phyloP scores from a whole-genome alignment of 2,113 vertebrate genomes.

The Mormoops blainvillei region DNA sequence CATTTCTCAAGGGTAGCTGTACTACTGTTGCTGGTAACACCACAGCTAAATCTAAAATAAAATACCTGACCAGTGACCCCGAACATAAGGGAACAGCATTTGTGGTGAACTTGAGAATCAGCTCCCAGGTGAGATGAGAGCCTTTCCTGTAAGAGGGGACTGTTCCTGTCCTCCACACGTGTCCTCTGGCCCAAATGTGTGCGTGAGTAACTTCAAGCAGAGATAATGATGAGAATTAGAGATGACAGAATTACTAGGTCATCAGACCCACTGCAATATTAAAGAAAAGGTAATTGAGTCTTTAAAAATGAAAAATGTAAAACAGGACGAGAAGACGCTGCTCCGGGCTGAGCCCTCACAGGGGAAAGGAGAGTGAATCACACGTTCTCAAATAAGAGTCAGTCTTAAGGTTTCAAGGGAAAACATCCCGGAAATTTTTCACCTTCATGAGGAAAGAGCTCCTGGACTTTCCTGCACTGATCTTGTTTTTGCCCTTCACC shows the following conservation, averaged over 20 bases:
- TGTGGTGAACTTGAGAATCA: background rate
- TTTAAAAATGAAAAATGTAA: slow-evolving; percentile 2
- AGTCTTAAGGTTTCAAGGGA: background rate
- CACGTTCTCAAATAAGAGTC: background rate
- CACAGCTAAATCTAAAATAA: background rate
- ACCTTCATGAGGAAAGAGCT: background rate
- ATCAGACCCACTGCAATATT: background rate
- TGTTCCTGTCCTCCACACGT: background rate
- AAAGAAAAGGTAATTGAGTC: background rate
- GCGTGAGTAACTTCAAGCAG: background rate
- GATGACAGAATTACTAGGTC: background rate
- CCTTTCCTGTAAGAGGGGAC: background rate
- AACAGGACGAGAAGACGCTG: background rate
- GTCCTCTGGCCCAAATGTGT: background rate
- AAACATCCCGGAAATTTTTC: background rate
- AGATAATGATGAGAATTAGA: background rate
- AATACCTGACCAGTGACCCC: background rate
- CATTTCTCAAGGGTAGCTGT: background rate
- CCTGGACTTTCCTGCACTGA: background rate
- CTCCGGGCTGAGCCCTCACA: background rate
- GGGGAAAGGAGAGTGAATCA: background rate
- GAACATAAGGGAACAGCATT: background rate
- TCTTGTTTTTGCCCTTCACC: background rate
- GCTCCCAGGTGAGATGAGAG: background rate
- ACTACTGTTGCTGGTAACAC: background rate